These are phyloP conservation scores for Lytechinus pictus DNA, from an alignment of 35 echinoderm and acorn worm species.

Conservation along the genomic window DNA sequence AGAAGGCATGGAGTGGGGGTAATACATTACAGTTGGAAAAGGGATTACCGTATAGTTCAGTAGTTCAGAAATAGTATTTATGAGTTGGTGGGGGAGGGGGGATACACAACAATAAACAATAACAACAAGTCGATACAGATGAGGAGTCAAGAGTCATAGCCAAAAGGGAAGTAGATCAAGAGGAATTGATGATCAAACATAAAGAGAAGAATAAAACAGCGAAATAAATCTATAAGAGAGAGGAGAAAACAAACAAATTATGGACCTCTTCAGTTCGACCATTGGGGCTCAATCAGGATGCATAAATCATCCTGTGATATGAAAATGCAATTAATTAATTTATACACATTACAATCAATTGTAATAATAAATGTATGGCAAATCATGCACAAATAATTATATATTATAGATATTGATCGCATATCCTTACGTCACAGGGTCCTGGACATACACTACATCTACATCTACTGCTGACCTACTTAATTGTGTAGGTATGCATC, in stretches of 20 bases:
- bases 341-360: no score
- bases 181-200: background rate
- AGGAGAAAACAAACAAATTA: background rate
- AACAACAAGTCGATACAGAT: background rate
- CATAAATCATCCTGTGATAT: no score
- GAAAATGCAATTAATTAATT: no score
- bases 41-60: background rate
- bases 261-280: background rate
- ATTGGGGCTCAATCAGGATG: background rate
- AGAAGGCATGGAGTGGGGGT: background rate
- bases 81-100: background rate
- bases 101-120: background rate
- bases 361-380: no score
- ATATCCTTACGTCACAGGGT: no score
- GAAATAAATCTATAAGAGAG: background rate
- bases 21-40: background rate
- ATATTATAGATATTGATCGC: no score
- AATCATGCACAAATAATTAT: no score
- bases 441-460: background rate
- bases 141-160: background rate
- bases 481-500: background rate
- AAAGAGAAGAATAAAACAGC: background rate
- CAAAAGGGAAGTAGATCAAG: background rate
- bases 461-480: conserved; percentile 8
- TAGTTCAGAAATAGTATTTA: background rate